phyloP scores from a whole-genome alignment of 2,113 vertebrate genomes.

The Copsychus sechellarum region DNA sequence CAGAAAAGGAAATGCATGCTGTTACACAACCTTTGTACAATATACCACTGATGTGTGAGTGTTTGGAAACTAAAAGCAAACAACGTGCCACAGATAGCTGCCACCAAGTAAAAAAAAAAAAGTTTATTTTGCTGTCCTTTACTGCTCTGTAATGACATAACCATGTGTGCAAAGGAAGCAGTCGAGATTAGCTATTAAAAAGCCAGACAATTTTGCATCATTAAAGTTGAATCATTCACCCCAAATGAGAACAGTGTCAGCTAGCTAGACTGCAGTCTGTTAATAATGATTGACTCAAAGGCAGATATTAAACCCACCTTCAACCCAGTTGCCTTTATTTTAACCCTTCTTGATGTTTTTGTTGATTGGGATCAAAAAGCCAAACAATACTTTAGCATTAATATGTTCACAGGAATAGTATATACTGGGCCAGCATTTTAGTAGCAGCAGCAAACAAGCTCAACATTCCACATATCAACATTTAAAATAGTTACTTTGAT shows the following conservation, averaged over 20 bases:
- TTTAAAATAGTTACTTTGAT: not conserved
- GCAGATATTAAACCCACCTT: not conserved
- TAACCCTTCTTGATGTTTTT: not conserved
- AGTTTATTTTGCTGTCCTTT: not conserved
- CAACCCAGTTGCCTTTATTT: not conserved
- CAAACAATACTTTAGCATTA: not conserved
- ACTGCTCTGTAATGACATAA: not conserved
- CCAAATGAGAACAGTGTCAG: not conserved
- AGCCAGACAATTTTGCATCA: not conserved
- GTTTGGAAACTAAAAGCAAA: not conserved
- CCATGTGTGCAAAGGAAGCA: not conserved
- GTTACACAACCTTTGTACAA: not conserved
- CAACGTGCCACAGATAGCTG: accelerated
- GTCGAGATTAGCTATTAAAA: not conserved
- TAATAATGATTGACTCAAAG: not conserved
- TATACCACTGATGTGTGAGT: not conserved
- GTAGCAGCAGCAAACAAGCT: not conserved
- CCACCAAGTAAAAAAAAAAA: not conserved
- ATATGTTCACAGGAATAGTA: not conserved
- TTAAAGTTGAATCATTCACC: not conserved
- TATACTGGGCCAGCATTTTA: not conserved
- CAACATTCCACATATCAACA: accelerated
- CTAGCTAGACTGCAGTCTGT: not conserved
- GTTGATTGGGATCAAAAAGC: not conserved
- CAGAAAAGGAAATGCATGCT: not conserved